Percentiles rank a stretch among this genome's conserved stretches.
These are phyloP conservation scores for Alaudala cheleensis DNA, from an alignment of 2,113 vertebrate species.

Conservation along the genomic window DNA sequence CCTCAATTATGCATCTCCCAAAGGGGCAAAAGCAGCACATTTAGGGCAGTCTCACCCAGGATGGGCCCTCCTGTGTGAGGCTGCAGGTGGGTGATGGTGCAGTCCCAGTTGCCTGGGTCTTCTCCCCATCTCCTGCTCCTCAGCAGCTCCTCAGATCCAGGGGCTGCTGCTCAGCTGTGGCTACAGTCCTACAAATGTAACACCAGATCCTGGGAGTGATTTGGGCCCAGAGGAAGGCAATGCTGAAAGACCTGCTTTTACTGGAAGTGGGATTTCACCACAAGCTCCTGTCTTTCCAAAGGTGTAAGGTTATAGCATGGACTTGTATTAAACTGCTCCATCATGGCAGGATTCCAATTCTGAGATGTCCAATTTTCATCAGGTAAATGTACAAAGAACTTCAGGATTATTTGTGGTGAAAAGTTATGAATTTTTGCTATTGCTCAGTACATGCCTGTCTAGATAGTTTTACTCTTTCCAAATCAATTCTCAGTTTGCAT, in stretches of 20 bases:
- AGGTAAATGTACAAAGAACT: not conserved
- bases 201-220: not conserved
- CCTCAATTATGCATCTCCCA: fast-evolving
- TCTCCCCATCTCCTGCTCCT: not conserved
- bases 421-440: not conserved
- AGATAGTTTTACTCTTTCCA: not conserved
- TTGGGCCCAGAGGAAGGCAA: not conserved
- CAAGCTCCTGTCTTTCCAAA: not conserved
- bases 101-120: not conserved
- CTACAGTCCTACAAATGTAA: not conserved
- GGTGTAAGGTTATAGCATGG: not conserved
- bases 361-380: not conserved
- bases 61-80: not conserved
- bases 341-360: not conserved
- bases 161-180: fast-evolving
- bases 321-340: not conserved
- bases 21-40: not conserved
- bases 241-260: not conserved
- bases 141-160: fast-evolving
- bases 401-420: not conserved
- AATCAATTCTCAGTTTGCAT: not conserved
- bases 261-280: not conserved
- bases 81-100: not conserved
- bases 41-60: not conserved
- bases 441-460: not conserved